phyloP scores from a whole-genome alignment of 2,797 vertebrate species.

The Silurus aristotelis region DNA sequence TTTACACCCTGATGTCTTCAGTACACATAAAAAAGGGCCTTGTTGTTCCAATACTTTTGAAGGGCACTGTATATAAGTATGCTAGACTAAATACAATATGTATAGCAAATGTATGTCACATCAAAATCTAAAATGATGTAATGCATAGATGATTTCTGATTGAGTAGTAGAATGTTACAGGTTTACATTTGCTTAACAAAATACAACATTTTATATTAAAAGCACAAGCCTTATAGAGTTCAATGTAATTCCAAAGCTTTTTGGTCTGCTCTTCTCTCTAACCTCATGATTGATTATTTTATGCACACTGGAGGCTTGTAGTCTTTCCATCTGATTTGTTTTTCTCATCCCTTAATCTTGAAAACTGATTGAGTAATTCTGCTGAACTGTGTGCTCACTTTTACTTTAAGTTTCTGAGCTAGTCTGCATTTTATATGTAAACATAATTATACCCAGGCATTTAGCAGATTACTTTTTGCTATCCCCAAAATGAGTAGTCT shows the following conservation, averaged over 20 bases:
- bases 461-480: not conserved
- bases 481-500: not conserved
- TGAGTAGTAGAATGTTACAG: not conserved
- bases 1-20: not conserved
- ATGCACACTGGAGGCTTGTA: not conserved
- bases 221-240: not conserved
- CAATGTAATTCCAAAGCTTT: not conserved
- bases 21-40: not conserved
- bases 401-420: not conserved
- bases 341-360: slow-evolving; percentile 1
- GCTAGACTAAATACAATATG: not conserved
- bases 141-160: not conserved
- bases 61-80: not conserved
- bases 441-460: not conserved
- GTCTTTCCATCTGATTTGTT: not conserved
- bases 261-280: not conserved
- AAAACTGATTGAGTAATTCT: slow-evolving; percentile 15
- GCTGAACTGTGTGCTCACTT: not conserved
- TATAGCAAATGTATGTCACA: not conserved
- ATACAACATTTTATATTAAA: not conserved
- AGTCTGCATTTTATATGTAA: slow-evolving; percentile 19
- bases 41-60: not conserved
- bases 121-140: not conserved
- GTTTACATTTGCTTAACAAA: not conserved
- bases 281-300: not conserved